Evolutionary conservation across 2,888 invertebrate genomes (phyloP), one percentile per base, ranked within the genome.

Genomic region (Crocallis elinguaria): DNA sequence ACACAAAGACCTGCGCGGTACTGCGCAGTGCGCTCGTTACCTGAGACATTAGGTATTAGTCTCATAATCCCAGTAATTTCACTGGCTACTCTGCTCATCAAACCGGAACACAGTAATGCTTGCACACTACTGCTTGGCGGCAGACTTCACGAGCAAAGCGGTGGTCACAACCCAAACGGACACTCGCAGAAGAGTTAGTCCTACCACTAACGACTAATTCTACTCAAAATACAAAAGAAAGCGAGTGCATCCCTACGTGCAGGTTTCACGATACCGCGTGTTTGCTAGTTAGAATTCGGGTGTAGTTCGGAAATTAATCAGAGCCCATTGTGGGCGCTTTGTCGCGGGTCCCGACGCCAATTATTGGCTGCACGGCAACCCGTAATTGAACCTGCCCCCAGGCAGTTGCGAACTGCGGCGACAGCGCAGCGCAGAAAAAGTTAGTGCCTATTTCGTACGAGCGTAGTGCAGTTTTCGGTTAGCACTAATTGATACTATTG

Each of bases 251-350:
- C 53, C 29, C 53, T 49, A 54, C 43, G 48, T 71, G 67, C 76
- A 71, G 75, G 75, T 77, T 80, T 77, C 80, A 74, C 71, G 70
- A 73, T 73, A 74, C 63, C 80, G 80, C 85, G 79, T 87, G 86
- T 88, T 88, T 86, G 85, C 84, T 84, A 84, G 87, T 88, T 88
- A 86, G 87, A 84, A 88, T 89, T 89, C 88, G 90, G 88, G 79
- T 79, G 85, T 82, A 88, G 90, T 90, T 88, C 86, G 87, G 84
- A 90, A 89, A 90, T 90, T 90, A 89, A 90, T 90, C 90, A 90
- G 85, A 69, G 80, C 76, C 86, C 82, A 88, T 88, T 88, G 89
- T 88, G 88, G 88, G 77, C 83, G 86, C 88, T 90, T 90, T 88
- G 89, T 88, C 87, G 85, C 82, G 83, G 77, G 79, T 73, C 78